phyloP scores from a whole-genome alignment of 2,797 vertebrate species.

The Eleutherodactylus coqui region DNA sequence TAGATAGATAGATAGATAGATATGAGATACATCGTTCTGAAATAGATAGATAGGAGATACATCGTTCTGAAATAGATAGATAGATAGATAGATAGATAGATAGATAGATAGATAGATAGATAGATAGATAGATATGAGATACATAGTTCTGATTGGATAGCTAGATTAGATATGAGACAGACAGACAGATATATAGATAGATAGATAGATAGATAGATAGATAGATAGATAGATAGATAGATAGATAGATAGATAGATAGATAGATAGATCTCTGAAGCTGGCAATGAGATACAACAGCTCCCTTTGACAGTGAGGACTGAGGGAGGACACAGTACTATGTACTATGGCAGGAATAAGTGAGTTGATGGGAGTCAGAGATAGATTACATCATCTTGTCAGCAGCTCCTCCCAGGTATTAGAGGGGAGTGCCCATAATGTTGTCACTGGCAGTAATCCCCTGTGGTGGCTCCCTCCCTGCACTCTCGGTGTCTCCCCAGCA shows the following conservation, averaged over 20 bases:
- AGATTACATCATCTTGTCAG: constrained; percentile 51
- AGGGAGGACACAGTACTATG: not conserved
- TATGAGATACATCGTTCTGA: too few species aligned
- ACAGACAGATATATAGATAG: not conserved
- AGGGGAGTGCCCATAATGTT: constrained; percentile 23
- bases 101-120: not conserved
- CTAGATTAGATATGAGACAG: not conserved
- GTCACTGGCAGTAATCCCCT: not conserved
- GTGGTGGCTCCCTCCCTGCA: not conserved
- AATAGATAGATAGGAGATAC: too few species aligned
- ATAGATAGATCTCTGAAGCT: not conserved
- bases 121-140: not conserved
- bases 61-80: too few species aligned
- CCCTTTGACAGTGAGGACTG: not conserved
- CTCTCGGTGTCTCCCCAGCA: not conserved
- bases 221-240: constrained; percentile 12
- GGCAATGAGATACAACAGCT: not conserved
- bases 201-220: not conserved
- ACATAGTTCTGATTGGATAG: too few species aligned
- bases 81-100: not conserved
- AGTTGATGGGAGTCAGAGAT: constrained; percentile 25
- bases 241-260: not conserved
- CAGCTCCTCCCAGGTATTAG: constrained; percentile 41
- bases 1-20: not conserved
- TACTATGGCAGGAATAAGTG: not conserved